Conservation (phyloP, 2,113 vertebrate species). For the Tyrannus savana region DNA sequence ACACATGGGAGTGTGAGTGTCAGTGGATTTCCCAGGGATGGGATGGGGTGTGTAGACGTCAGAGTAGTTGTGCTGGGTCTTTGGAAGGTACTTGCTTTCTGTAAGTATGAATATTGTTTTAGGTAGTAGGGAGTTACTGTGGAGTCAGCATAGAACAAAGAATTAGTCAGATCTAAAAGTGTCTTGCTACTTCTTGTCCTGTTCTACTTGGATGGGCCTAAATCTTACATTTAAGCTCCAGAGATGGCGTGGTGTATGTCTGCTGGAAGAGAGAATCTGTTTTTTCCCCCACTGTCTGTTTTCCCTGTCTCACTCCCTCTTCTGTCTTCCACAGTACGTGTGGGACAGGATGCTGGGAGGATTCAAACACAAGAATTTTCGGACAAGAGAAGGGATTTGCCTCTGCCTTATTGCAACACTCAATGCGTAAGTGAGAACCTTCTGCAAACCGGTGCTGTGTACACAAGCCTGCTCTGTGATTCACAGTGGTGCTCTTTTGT, state of each 20-base stretch:
- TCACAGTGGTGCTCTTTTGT: background rate
- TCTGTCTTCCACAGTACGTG: slow-evolving; percentile 81
- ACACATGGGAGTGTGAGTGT: fast-evolving
- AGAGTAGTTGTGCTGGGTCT: background rate
- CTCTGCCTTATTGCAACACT: slow-evolving; percentile 96
- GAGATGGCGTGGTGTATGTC: background rate
- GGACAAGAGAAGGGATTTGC: slow-evolving; percentile 96
- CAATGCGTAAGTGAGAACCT: slow-evolving; percentile 82
- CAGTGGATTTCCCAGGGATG: background rate
- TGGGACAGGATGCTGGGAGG: slow-evolving; percentile 97
- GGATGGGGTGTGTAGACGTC: background rate
- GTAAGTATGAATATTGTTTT: background rate
- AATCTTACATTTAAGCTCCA: background rate
- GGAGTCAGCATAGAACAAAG: background rate
- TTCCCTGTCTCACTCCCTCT: background rate
- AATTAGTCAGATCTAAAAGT: background rate
- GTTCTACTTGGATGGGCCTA: background rate
- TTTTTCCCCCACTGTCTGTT: background rate
- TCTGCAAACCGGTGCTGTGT: background rate
- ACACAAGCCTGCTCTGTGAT: background rate
- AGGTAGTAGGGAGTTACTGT: background rate
- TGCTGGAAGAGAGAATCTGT: background rate
- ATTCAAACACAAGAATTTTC: slow-evolving; percentile 99
- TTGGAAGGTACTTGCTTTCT: background rate
- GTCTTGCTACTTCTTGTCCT: background rate